A percentile compares a stretch with the other conserved stretches of the same genome.
These are phyloP conservation scores for Ammospiza maritima DNA, from an alignment of 2,797 vertebrate genomes.

Conservation along the genomic window DNA sequence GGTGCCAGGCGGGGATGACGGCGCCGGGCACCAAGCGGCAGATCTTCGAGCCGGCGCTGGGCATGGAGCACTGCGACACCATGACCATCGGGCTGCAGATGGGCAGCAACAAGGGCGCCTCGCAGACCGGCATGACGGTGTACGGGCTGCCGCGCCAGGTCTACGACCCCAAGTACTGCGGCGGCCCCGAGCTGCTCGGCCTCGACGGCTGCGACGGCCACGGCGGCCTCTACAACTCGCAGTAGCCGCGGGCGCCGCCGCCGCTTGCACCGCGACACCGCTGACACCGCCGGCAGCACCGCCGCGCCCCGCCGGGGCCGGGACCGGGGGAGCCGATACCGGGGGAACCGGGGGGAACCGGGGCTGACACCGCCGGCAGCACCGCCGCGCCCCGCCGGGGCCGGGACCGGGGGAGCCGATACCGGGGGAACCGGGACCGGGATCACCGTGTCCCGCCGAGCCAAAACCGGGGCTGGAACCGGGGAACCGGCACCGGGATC, in stretches of 20 bases:
- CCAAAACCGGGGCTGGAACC: too few relatives aligned
- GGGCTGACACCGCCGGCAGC: too few relatives aligned
- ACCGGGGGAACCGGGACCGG: too few relatives aligned
- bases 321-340: too few relatives aligned
- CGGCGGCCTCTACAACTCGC: background rate
- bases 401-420: too few relatives aligned
- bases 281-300: background rate
- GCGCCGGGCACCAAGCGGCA: slow-evolving; percentile 93
- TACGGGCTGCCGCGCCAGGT: slow-evolving; percentile 93
- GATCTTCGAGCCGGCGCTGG: slow-evolving; percentile 92
- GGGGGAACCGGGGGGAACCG: too few relatives aligned
- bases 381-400: too few relatives aligned
- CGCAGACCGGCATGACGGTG: slow-evolving; percentile 92
- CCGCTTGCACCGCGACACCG: background rate
- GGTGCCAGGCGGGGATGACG: slow-evolving; percentile 87
- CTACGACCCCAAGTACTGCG: slow-evolving; percentile 94
- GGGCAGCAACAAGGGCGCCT: slow-evolving; percentile 95
- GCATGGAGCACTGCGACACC: slow-evolving; percentile 90
- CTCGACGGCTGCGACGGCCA: background rate
- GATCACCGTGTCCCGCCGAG: too few relatives aligned
- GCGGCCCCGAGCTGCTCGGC: slow-evolving; percentile 73
- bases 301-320: too few relatives aligned
- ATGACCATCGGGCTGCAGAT: slow-evolving; percentile 93
- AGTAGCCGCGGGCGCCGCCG: background rate
- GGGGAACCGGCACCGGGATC: too few relatives aligned